phyloP scores from a whole-genome alignment of 2,113 vertebrate genomes.

The Garra rufa region DNA sequence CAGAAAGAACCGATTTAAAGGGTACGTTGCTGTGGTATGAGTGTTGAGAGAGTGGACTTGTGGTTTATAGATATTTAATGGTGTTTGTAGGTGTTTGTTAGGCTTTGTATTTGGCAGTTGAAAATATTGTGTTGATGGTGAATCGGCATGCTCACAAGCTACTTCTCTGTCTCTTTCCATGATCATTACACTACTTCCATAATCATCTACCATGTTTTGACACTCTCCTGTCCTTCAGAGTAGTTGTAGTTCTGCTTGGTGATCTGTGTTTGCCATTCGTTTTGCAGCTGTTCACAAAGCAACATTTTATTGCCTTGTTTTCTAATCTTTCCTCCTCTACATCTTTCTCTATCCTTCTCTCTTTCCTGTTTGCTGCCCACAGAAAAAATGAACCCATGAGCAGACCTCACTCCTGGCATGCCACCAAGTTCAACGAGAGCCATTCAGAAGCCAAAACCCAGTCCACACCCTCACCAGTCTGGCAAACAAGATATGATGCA shows the following conservation, averaged over 20 bases:
- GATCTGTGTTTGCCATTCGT: background rate
- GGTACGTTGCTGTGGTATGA: constrained; percentile 65
- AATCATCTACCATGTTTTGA: constrained; percentile 8
- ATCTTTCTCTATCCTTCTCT: background rate
- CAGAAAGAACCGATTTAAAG: constrained; percentile 76
- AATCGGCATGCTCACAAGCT: constrained; percentile 2
- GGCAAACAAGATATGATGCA: constrained; percentile 84
- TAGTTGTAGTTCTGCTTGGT: constrained; percentile 35
- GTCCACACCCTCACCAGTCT: constrained; percentile 73
- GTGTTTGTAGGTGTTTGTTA: background rate
- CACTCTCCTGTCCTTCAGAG: background rate
- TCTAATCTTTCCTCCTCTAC: constrained; percentile 55
- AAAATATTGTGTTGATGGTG: background rate
- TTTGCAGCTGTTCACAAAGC: background rate
- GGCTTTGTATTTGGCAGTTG: background rate
- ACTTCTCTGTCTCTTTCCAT: background rate
- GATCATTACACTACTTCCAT: constrained; percentile 24
- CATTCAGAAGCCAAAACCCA: constrained; percentile 81
- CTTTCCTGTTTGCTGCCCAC: constrained; percentile 57
- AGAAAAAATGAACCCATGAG: constrained; percentile 89
- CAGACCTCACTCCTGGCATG: constrained; percentile 98
- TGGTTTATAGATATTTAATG: background rate
- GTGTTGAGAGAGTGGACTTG: background rate
- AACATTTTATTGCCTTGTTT: constrained; percentile 52
- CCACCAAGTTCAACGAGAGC: constrained; percentile 91